Evolutionary conservation across 2,797 vertebrate species (phyloP), one percentile per base, ranked within the genome.

Genomic region (Tragelaphus eurycerus): DNA sequence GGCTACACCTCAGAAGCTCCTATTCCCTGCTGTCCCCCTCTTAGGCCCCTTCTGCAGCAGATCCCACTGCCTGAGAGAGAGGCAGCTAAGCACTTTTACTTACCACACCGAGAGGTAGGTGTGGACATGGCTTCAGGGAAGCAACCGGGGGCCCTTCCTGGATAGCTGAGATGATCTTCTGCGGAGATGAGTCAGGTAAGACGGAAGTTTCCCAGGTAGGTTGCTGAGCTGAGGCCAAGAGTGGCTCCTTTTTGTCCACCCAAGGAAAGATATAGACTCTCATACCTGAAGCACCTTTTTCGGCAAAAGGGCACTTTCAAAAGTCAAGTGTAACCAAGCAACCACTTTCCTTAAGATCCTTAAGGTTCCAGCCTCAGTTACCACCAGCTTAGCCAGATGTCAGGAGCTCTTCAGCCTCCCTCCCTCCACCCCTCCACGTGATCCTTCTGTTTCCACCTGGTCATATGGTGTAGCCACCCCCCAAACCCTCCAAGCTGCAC

Each of bases 381-480:
- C 79, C 27, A 17, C 29, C 11, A 78, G 57, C 21, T n/a, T 31
- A 14, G 23, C 8, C 83, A 59, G 76, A 52, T 1, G 27, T 54
- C 19, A 5, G 46, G n/a, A 57, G 13, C 31, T 21, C n/a, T 29
- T n/a, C 19, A 43, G 34, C 31, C 52, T 89, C 54, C 7, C 27
- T 62, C 16, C 46, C 15, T 82, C 43, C 7, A n/a, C 29, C 13
- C 38, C 38, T 59, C 31, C 25, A 38, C 3, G 2, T 0, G 0
- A 57, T 52, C 8, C 9, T 9, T 23, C 7, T 13, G 34, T 59
- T 76, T 76, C 78, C 8, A 0, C 27, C 9, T 11, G 25, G 27
- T 38, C 3, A 67, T 12, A 27, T 27, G 46, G 43, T 23, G 5
- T 15, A 27, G 0, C 43, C 2, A 0, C 0, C 15, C 11, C 55